Conservation (phyloP, 2,797 vertebrate species). For the Sebastes diploproa region DNA sequence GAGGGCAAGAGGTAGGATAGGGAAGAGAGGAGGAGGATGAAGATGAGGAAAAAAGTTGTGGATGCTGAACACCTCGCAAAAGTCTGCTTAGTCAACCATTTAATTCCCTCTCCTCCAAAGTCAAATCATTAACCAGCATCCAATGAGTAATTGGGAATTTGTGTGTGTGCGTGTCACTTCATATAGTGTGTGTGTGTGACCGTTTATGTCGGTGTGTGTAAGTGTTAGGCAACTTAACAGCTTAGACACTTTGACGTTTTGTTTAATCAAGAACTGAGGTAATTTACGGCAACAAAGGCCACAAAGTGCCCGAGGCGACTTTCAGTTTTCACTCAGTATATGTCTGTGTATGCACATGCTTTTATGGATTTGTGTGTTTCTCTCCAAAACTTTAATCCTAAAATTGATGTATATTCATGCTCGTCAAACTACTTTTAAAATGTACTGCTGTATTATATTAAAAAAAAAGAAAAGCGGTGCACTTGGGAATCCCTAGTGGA, state of each 20-base stretch:
- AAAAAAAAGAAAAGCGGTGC: not conserved
- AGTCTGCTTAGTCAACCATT: conserved; percentile 69
- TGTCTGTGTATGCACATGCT: conserved; percentile 1
- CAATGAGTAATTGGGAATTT: conserved; percentile 74
- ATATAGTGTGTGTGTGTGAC: conserved; percentile 20
- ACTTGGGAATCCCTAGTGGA: not conserved
- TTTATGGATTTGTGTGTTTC: not conserved
- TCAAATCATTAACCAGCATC: conserved; percentile 75
- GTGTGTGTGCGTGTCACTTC: conserved; percentile 29
- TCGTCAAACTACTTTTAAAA: not conserved
- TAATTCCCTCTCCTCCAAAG: conserved; percentile 72
- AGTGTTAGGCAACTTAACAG: conserved; percentile 54
- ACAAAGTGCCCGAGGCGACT: conserved; percentile 51
- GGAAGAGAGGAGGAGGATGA: conserved; percentile 39
- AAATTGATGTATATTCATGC: not conserved
- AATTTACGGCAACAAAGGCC: conserved; percentile 72
- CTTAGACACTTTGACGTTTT: conserved; percentile 70
- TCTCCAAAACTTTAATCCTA: not conserved
- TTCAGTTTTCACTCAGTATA: conserved; percentile 38
- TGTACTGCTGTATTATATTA: not conserved
- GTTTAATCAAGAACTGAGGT: conserved; percentile 75
- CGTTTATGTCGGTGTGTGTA: conserved; percentile 14
- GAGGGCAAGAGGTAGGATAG: conserved; percentile 43
- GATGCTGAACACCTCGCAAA: conserved; percentile 62
- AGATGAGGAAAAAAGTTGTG: conserved; percentile 53